Conservation (phyloP, 2,797 vertebrate species). For the Sebastolobus alascanus region DNA sequence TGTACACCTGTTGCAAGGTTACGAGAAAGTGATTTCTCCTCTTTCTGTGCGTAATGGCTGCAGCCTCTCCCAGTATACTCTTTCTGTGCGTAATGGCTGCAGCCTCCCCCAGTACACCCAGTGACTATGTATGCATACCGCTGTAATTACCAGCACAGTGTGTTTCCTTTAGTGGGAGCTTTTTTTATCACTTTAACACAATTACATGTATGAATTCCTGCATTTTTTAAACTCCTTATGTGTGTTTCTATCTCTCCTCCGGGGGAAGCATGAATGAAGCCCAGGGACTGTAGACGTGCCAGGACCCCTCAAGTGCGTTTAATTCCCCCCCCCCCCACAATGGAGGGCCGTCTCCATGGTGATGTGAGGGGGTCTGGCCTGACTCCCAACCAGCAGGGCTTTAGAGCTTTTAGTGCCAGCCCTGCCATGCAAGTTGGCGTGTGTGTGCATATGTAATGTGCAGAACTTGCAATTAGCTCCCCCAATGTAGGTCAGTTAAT, state of each 20-base stretch:
- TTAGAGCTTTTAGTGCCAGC: constrained; percentile 60
- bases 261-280: constrained; percentile 55
- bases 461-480: constrained; percentile 69
- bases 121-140: constrained; percentile 7
- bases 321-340: constrained; percentile 71
- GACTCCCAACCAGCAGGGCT: constrained; percentile 68
- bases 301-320: constrained; percentile 78
- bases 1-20: constrained; percentile 72
- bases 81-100: not conserved
- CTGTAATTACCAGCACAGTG: constrained; percentile 33
- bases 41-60: not conserved
- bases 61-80: constrained; percentile 18
- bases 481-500: constrained; percentile 67
- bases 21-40: not conserved
- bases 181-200: not conserved
- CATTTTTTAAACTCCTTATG: not conserved
- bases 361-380: constrained; percentile 68
- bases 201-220: not conserved
- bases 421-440: constrained; percentile 60
- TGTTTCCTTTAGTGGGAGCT: not conserved
- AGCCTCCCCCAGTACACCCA: constrained; percentile 19
- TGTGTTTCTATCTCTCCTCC: not conserved
- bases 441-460: constrained; percentile 62
- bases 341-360: constrained; percentile 78
- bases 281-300: constrained; percentile 64